Base-by-base conservation (phyloP, 1,140 invertebrate species). In the Himalopsyche phryganea region DNA sequence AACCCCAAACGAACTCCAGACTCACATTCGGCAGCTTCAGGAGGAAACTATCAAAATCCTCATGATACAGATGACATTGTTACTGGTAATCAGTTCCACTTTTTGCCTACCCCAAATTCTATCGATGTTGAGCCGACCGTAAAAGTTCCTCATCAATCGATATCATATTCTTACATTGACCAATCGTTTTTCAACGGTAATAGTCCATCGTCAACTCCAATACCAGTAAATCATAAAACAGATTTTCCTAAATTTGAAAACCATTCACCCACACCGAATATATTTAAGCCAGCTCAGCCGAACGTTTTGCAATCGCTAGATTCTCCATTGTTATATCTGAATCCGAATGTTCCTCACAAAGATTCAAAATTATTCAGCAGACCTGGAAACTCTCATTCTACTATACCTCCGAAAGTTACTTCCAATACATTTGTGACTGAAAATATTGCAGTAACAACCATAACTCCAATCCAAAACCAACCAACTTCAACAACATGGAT, bases 331-430 rank as follows among this genome's bases (percentile, higher is more conserved):
- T 63, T 78, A n/a, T 78, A 78, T 61, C 64, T 78, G 14, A 76
- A 75, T 60, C 76, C 76, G 17, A 77, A 70, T 64, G 70, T 71
- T 50, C 76, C 76, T 5, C 74, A 77, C 60, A 78, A 78, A 68
- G 69, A 70, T 50, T 72, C 68, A 48, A 66, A 69, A 48, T 66
- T 72, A 41, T 78, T 77, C 64, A 64, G 49, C 13, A 33, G 47
- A 7, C n/a, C 64, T 60, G 49, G 17, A 42, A 55, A 7, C n/a
- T 46, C 15, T 9, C 15, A 45, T n/a, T n/a, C 42, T 32, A 44
- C 10, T 33, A 6, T 3, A 38, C 47, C 46, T 33, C 19, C 15
- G 3, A n/a, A 57, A 45, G 35, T 50, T 32, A 40, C 36, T 28
- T 46, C 18, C 45, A 18, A 41, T 42, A 41, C 38, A 18, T 17